Base-by-base conservation (phyloP, 1,140 invertebrate genomes). In the Drosophila cardini region DNA sequence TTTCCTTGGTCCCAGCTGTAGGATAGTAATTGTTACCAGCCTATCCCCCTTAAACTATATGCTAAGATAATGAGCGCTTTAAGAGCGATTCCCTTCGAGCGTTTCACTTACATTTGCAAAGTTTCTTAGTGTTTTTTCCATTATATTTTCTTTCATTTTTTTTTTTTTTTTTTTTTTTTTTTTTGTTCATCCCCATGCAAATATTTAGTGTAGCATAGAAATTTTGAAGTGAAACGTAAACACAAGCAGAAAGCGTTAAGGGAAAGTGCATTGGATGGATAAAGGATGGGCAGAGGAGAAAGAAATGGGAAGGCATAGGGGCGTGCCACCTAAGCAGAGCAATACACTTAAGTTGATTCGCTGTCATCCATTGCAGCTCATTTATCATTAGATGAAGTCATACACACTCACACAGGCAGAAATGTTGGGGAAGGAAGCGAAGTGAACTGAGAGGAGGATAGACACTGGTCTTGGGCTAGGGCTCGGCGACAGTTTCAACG, bases 331-430 rank as follows among this genome's bases (percentile, higher is more conserved):
- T 78, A 87, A 89, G 84, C 83, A 89, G 83, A 87, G 83, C 83
- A 91, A 91, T 91, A 90, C 89, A 91, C 89, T 91, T 91, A 91
- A 89, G 89, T 91, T 91, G 89, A 91, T 91, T 91, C 89, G 89
- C 89, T 90, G 89, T 91, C 89, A 91, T 91, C 84, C 81, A 91
- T 91, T 90, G 89, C 89, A 91, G 89, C 89, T 91, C 89, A 91
- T 91, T 91, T 91, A 91, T 91, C 89, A 91, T 91, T 85, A 89
- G 84, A 87, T 80, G 52, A 86, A 86, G 83, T 83, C 83, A 87
- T 74, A 82, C 79, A 72, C 52, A 78, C 70, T 79, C 68, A 67
- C 61, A 52, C 61, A 48, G 1, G 32, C 34, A 15, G 40, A 21
- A 32, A 30, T 9, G 4, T 10, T 7, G 30, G 0, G 16, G 8